Evolutionary conservation across 37 sponge, comb jelly and placozoan species (phyloP).

Genomic region (Axinella damicornis): DNA sequence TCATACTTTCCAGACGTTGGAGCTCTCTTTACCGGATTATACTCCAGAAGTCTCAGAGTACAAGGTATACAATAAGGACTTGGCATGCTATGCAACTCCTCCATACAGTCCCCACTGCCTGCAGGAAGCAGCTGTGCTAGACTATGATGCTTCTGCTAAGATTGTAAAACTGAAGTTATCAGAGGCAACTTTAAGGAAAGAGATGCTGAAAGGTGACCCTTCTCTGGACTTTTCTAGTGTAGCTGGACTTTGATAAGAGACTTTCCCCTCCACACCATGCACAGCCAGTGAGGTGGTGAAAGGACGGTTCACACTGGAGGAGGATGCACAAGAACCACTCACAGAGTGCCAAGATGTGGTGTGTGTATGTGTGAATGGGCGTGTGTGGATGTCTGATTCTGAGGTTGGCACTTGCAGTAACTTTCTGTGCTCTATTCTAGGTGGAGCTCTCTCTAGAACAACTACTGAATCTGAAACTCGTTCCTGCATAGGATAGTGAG

Average conservation of each 20-base stretch:
- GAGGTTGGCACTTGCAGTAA: too few relatives aligned
- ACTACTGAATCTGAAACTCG: slow-evolving; percentile 16
- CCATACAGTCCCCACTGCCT: not conserved
- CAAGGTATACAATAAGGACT: too few relatives aligned
- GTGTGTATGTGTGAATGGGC: slow-evolving; percentile 23
- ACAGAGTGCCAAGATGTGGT: too few relatives aligned
- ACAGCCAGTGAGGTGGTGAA: too few relatives aligned
- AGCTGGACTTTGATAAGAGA: too few relatives aligned
- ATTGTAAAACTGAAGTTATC: slow-evolving; percentile 17
- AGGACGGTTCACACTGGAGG: too few relatives aligned
- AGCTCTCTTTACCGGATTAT: slow-evolving; percentile 38
- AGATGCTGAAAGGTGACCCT: slow-evolving; percentile 1
- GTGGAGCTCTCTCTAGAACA: not conserved
- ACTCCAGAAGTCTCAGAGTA: slow-evolving; percentile 62
- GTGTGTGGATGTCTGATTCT: slow-evolving; percentile 39
- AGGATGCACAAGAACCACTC: too few relatives aligned
- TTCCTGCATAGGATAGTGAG: not conserved
- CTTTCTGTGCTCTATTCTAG: too few relatives aligned
- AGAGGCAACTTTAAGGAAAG: slow-evolving; percentile 5
- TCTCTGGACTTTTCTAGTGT: too few relatives aligned
- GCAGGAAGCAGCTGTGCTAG: slow-evolving; percentile 43
- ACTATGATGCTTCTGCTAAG: slow-evolving; percentile 5
- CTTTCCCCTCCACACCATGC: too few relatives aligned
- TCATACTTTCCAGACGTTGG: slow-evolving; percentile 31
- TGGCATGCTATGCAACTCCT: too few relatives aligned